Evolutionary conservation across 2,888 invertebrate species (phyloP).

Genomic region (Apodemia zela): DNA sequence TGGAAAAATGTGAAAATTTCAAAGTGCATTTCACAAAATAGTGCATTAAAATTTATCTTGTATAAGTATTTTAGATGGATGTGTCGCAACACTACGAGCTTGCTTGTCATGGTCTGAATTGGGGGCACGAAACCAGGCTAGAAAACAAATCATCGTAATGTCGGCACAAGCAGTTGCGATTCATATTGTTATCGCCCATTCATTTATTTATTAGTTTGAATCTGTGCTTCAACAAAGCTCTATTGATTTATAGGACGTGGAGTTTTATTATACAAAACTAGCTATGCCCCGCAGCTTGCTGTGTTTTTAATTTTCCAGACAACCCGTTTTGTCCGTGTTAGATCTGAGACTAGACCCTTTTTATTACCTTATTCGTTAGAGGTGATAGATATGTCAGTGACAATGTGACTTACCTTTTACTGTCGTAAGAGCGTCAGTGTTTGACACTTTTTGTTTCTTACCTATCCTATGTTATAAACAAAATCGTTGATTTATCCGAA

Average conservation of each 20-base stretch:
- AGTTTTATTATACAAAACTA: background rate
- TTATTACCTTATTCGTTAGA: no score
- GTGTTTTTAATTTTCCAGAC: no score
- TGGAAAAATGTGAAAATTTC: no score
- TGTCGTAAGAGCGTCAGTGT: no score
- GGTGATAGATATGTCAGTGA: no score
- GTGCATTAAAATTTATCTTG: background rate
- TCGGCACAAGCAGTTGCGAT: background rate
- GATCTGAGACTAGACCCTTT: no score
- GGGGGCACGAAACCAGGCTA: conserved; percentile 12
- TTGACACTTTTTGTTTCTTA: no score
- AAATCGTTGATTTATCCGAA: no score
- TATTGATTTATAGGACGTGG: background rate
- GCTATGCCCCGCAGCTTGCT: background rate
- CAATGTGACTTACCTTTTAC: no score
- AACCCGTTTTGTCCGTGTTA: no score
- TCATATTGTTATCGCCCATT: background rate
- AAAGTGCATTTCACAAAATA: no score
- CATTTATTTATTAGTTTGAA: conserved; percentile 1
- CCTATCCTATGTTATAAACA: no score
- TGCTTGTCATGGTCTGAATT: conserved; percentile 2
- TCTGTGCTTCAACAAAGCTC: background rate
- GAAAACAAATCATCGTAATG: conserved; percentile 9
- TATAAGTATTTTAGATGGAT: background rate
- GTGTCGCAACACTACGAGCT: background rate